Evolutionary conservation across 2,113 vertebrate genomes (phyloP), one percentile per base, ranked within the genome.

Genomic region (Penelope pileata): DNA sequence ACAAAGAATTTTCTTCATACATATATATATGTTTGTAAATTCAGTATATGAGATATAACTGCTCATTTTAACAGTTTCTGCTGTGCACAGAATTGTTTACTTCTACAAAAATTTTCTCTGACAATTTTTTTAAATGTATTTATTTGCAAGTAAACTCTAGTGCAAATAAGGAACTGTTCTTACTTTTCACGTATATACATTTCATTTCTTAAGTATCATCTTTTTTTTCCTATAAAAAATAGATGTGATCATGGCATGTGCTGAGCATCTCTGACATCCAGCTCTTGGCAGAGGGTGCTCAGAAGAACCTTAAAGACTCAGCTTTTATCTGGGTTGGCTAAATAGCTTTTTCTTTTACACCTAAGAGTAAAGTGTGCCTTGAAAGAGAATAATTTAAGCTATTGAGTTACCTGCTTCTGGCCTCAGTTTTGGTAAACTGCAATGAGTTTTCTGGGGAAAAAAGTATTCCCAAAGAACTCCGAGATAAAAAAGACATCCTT

Each of bases 1-100:
- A 69, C 90, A 81, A 94, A 75, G 68, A 95, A 70, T 51, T 96
- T 77, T 75, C 53, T 81, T 62, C n/a, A 34, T 19, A 50, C 1
- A 29, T 4, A 72, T 2, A 72, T 50, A 47, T 30, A 15, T 47
- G 56, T 93, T 91, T 91, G 54, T 80, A 92, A 88, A 38, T 32
- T 53, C 72, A 69, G 58, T 70, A 93, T 96, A 81, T 53, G 72
- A 96, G 90, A 92, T 43, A 48, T 38, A 94, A 93, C 84, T 72
- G 29, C n/a, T 87, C 27, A 67, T 66, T 69, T 16, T 47, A 91
- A 54, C n/a, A 58, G n/a, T 45, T 69, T 85, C 51, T 91, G 15
- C 45, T 81, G 53, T 53, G 51, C 34, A 85, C 75, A 70, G 54
- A 75, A 78, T 51, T 70, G 48, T 43, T 90, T 53, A 56, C 19